These are phyloP conservation scores for Diadumene lineata DNA, from an alignment of 92 coral and sea anemone species.

Conservation along the genomic window DNA sequence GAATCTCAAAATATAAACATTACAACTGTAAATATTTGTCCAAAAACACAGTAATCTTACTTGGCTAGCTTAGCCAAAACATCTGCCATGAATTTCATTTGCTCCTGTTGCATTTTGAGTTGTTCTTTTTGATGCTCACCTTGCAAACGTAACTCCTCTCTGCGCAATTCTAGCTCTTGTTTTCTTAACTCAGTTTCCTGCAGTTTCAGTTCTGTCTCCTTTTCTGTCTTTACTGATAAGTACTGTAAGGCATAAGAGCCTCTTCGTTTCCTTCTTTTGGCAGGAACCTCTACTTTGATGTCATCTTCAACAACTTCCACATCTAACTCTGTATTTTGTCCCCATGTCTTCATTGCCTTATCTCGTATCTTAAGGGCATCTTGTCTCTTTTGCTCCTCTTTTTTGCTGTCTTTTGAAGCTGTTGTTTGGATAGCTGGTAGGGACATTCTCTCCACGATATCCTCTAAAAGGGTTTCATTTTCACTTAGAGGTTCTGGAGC, in stretches of 20 bases:
- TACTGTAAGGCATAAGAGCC: background rate
- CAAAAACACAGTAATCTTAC: background rate
- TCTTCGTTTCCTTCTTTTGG: background rate
- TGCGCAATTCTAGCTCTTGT: slow-evolving; percentile 6
- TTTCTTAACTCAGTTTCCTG: background rate
- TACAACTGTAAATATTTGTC: background rate
- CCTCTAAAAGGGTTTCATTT: slow-evolving; percentile 32
- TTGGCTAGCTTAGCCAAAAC: background rate
- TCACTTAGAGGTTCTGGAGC: slow-evolving; percentile 46
- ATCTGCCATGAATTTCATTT: background rate
- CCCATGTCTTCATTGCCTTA: slow-evolving; percentile 56
- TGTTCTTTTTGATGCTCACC: background rate
- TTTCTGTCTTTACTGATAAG: background rate
- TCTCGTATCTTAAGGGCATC: slow-evolving; percentile 33
- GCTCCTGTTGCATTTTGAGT: background rate
- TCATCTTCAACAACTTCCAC: slow-evolving; percentile 2
- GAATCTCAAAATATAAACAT: background rate
- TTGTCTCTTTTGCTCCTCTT: slow-evolving; percentile 36
- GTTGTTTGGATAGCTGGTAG: background rate
- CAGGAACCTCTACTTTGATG: background rate
- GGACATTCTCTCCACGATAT: slow-evolving; percentile 39
- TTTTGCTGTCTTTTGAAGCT: background rate
- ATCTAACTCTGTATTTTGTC: slow-evolving; percentile 16
- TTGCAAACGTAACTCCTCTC: slow-evolving; percentile 6
- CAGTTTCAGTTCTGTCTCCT: background rate